Percentiles rank a stretch among this genome's conserved stretches.
Evolutionary conservation across 2,888 invertebrate genomes (phyloP).

Genomic region (Leptinotarsa juncta): DNA sequence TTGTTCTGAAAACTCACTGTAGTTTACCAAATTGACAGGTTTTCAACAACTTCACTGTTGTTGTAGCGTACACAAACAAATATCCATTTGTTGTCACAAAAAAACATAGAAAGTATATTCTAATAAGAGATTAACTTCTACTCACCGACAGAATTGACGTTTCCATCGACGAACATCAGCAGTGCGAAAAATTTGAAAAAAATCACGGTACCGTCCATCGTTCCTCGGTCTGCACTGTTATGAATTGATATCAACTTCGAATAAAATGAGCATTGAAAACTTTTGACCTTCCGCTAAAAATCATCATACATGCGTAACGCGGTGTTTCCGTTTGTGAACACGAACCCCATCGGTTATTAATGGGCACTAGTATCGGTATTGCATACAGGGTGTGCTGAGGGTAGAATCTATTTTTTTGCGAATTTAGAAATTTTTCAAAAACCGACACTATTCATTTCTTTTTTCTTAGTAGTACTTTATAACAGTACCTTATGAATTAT

Average conservation of each 20-base stretch:
- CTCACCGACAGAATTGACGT: slow-evolving; percentile 46
- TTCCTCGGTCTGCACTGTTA: slow-evolving; percentile 43
- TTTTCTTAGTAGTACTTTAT: no score
- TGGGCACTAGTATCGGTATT: neutral
- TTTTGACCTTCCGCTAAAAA: slow-evolving; percentile 61
- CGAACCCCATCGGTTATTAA: slow-evolving; percentile 23
- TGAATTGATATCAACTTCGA: slow-evolving; percentile 46
- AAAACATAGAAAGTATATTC: no score
- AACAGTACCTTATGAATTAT: no score
- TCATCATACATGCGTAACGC: slow-evolving; percentile 61
- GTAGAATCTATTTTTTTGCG: no score
- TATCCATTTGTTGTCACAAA: no score
- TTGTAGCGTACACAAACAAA: no score
- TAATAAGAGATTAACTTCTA: neutral
- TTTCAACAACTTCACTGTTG: no score
- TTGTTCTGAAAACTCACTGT: no score
- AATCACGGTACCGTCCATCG: slow-evolving; percentile 48
- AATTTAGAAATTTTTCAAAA: no score
- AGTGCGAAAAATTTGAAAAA: slow-evolving; percentile 41
- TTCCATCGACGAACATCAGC: slow-evolving; percentile 33
- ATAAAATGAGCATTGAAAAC: slow-evolving; percentile 55
- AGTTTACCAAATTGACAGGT: no score
- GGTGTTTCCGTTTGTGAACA: slow-evolving; percentile 33
- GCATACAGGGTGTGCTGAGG: no score
- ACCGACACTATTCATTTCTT: no score